phyloP scores from a whole-genome alignment of 2,888 invertebrate genomes.

The Noctua janthina region DNA sequence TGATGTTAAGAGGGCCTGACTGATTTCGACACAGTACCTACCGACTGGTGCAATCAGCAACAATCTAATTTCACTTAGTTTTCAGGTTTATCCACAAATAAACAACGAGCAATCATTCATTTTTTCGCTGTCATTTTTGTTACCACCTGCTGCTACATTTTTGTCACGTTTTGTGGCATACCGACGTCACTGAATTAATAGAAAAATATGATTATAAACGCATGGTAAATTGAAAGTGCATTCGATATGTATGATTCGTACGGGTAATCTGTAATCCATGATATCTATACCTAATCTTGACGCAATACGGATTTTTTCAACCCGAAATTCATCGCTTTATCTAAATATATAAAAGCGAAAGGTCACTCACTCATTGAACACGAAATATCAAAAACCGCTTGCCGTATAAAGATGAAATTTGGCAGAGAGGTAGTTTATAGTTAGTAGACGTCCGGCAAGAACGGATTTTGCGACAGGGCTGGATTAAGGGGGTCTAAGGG shows the following conservation, averaged over 20 bases:
- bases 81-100: neutral
- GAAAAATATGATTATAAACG: neutral
- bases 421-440: too few relatives aligned
- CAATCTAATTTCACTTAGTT: neutral
- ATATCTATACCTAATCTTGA: constrained; percentile 9
- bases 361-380: too few relatives aligned
- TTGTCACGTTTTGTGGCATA: neutral
- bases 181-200: neutral
- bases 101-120: neutral
- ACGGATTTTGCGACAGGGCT: too few relatives aligned
- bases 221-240: neutral
- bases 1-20: neutral
- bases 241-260: neutral
- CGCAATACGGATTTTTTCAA: constrained; percentile 13
- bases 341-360: neutral
- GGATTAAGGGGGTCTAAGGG: too few relatives aligned
- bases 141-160: neutral
- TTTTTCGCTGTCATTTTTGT: neutral
- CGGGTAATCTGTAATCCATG: neutral
- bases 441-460: too few relatives aligned
- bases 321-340: neutral
- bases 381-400: too few relatives aligned
- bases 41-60: neutral
- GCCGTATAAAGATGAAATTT: too few relatives aligned
- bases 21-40: neutral